A percentile compares a stretch with the other conserved stretches of the same genome.
phyloP scores from a whole-genome alignment of 2,888 invertebrate species.

The Baccha elongata region DNA sequence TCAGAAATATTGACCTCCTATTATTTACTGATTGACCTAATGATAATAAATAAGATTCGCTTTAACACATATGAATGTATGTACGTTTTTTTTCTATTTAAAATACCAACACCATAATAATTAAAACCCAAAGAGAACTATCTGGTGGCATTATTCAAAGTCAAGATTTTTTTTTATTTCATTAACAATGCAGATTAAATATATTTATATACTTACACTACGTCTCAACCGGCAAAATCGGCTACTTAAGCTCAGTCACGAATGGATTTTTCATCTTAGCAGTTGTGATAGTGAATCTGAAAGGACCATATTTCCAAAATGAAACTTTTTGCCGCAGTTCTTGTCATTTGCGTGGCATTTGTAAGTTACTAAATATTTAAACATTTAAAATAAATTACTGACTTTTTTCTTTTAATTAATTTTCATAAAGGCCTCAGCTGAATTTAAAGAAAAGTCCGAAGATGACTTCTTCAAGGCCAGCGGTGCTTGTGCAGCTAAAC shows the following conservation, averaged over 20 bases:
- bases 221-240: background rate
- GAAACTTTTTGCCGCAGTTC: conserved; percentile 23
- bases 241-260: conserved; percentile 14
- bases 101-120: background rate
- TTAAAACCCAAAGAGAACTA: background rate
- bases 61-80: too few species aligned
- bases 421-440: conserved; percentile 43
- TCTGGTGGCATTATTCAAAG: conserved; percentile 16
- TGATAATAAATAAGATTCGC: background rate
- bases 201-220: background rate
- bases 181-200: background rate
- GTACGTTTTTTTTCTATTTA: background rate
- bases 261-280: conserved; percentile 20
- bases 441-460: conserved; percentile 45
- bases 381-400: background rate
- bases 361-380: background rate
- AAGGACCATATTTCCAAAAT: conserved; percentile 16
- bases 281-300: conserved; percentile 23
- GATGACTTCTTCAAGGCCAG: conserved; percentile 64
- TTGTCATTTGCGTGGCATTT: conserved; percentile 17
- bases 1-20: conserved; percentile 14
- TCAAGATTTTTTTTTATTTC: background rate
- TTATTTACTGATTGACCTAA: conserved; percentile 24
- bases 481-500: conserved; percentile 43
- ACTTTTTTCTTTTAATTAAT: background rate